Evolutionary conservation across 2,113 vertebrate species (phyloP).

Genomic region (Aplodontia rufa): DNA sequence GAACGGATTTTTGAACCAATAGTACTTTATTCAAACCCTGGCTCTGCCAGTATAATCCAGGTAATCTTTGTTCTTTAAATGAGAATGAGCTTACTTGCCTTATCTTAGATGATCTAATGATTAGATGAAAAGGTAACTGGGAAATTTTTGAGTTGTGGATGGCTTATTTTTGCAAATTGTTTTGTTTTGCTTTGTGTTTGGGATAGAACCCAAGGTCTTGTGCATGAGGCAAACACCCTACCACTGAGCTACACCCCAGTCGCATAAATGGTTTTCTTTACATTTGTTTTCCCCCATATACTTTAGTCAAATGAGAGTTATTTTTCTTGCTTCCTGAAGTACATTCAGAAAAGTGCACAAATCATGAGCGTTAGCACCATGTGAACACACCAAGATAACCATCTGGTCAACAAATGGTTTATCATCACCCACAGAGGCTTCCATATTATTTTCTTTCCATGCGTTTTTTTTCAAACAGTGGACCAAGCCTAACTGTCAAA

Average conservation of each 20-base stretch:
- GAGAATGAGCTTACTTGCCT: neutral
- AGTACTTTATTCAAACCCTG: neutral
- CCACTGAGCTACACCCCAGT: too few species aligned
- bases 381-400: neutral
- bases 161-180: conserved; percentile 18
- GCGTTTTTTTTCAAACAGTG: neutral
- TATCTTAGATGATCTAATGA: neutral
- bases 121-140: neutral
- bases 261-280: neutral
- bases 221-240: too few species aligned
- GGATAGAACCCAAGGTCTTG: too few species aligned
- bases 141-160: neutral
- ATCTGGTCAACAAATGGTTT: neutral
- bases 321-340: neutral
- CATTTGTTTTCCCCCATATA: neutral
- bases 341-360: neutral
- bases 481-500: neutral
- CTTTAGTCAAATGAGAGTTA: neutral
- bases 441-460: neutral
- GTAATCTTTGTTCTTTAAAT: neutral
- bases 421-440: neutral
- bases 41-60: neutral
- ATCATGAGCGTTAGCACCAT: neutral
- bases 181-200: neutral
- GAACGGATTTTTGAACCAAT: neutral